Base-by-base conservation (phyloP, 2,888 invertebrate genomes). In the Meta bourneti region DNA sequence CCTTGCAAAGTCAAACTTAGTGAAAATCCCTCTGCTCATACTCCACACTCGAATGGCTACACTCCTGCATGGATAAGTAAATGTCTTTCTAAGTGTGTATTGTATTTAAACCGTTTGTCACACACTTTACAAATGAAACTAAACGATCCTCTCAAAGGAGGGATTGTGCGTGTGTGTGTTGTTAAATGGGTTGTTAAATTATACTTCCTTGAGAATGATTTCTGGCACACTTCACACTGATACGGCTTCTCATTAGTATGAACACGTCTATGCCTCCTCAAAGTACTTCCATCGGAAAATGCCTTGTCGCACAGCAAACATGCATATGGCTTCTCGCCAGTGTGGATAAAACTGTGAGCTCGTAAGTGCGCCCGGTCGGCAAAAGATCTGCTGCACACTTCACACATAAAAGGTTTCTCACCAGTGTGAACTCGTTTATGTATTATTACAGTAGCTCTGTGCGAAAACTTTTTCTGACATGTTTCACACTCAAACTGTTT, bases 231-330 rank as follows among this genome's bases (percentile, higher is more conserved):
- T 8, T 83, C 74, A 74, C 83, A 83, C 49, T 8, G 13, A n/a
- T 52, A 52, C 9, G 83, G 72, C 13, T 83, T 83, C 6, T 52
- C 83, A 7, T 49, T n/a, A 16, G 72, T 83, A 54, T 83, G 83
- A 4, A 52, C 20, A 34, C n/a, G 74, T 7, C 20, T 8, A 49
- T 83, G 83, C 13, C 16, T 49, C 0, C 54, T 74, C 7, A 83
- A 54, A 34, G 6, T 13, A 74, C 49, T 34, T 20, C 34, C 74
- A 8, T 52, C 13, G 49, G 72, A 34, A 72, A 83, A 83, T 8
- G 72, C 20, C 74, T 52, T 52, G 54, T 74, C 16, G 48, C 83
- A 83, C 5, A 83, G 6, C 19, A 54, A 34, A 52, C 83, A 83
- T 16, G 11, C 19, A 74, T 83, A 34, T 16, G 11, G 20, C 48